Percentiles rank a stretch among this genome's conserved stretches.
phyloP scores from a whole-genome alignment of 2,888 invertebrate species.

The Mechanitis mazaeus region DNA sequence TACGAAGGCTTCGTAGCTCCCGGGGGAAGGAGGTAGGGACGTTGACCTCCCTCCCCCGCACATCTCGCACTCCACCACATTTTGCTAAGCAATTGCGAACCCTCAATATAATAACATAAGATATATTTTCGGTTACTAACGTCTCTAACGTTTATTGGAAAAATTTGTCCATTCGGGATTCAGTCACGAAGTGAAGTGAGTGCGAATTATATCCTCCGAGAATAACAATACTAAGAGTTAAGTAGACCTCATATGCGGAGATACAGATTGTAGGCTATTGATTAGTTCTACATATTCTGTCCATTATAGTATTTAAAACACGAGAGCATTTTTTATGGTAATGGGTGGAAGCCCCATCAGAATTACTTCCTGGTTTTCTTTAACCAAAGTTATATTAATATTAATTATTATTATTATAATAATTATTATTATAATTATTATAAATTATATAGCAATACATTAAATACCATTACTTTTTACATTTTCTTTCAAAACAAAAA shows the following conservation, averaged over 20 bases:
- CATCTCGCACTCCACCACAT: slow-evolving; percentile 32
- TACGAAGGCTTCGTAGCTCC: slow-evolving; percentile 26
- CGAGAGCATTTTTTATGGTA: too few relatives aligned
- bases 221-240: slow-evolving; percentile 29
- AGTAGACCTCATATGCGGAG: slow-evolving; percentile 9
- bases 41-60: slow-evolving; percentile 58
- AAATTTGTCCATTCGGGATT: slow-evolving; percentile 58
- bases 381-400: too few relatives aligned
- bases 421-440: too few relatives aligned
- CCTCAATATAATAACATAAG: slow-evolving; percentile 48
- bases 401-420: too few relatives aligned
- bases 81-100: slow-evolving; percentile 45
- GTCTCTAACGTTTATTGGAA: slow-evolving; percentile 47
- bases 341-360: too few relatives aligned
- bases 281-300: too few relatives aligned
- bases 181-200: slow-evolving; percentile 55
- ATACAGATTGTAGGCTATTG: neutral
- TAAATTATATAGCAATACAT: too few relatives aligned
- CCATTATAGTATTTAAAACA: too few relatives aligned
- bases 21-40: slow-evolving; percentile 40
- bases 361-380: too few relatives aligned
- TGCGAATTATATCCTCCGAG: slow-evolving; percentile 50
- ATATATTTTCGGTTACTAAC: slow-evolving; percentile 40
- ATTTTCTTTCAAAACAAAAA: too few relatives aligned
- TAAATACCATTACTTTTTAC: too few relatives aligned